Percentiles rank a stretch among this genome's conserved stretches.
Conservation (phyloP, 2,797 vertebrate genomes). For the Betta splendens region DNA sequence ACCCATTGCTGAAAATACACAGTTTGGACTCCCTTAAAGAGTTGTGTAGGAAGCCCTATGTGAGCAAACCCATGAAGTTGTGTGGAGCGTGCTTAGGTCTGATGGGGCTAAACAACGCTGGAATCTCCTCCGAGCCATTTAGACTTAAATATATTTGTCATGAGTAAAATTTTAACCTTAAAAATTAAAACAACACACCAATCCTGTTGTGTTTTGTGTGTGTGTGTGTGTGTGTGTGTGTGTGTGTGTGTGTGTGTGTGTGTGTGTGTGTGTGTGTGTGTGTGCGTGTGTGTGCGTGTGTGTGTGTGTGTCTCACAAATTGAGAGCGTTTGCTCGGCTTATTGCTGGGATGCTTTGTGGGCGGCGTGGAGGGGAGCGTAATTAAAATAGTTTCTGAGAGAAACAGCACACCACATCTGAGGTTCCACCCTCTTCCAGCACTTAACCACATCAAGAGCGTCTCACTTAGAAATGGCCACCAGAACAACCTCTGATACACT, state of each 20-base stretch:
- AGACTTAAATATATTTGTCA: not conserved
- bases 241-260: conserved; percentile 24
- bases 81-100: not conserved
- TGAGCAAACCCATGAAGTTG: not conserved
- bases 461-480: conserved; percentile 82
- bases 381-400: conserved; percentile 92
- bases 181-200: conserved; percentile 21
- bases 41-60: not conserved
- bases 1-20: conserved; percentile 6
- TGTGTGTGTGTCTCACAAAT: conserved; percentile 54
- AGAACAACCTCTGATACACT: conserved; percentile 82
- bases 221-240: conserved; percentile 20
- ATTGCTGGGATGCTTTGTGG: conserved; percentile 84
- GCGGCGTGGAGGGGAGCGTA: conserved; percentile 79
- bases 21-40: conserved; percentile 4
- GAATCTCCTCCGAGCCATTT: not conserved
- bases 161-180: not conserved
- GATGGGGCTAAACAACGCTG: not conserved
- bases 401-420: conserved; percentile 88
- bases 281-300: not conserved
- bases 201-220: conserved; percentile 10
- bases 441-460: conserved; percentile 87
- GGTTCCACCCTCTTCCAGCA: conserved; percentile 84
- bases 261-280: too few species aligned
- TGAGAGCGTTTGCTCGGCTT: conserved; percentile 75